Conservation (phyloP, 2,113 vertebrate species). For the Notarius quadriscutis region DNA sequence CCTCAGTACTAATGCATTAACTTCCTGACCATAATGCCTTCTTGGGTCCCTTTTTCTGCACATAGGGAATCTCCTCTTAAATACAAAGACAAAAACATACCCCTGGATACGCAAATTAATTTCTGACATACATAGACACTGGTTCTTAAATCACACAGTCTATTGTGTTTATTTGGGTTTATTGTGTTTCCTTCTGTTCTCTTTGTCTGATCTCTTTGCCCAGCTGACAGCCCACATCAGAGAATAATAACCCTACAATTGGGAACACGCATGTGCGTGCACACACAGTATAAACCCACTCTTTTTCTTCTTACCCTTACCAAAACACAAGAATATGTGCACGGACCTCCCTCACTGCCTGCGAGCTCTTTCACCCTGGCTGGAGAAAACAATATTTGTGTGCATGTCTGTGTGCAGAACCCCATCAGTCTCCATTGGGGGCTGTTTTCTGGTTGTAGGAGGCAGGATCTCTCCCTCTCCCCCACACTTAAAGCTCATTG, state of each 20-base stretch:
- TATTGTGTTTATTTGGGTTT: not conserved
- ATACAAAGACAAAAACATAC: not conserved
- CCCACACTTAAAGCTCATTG: constrained; percentile 52
- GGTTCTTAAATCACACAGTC: not conserved
- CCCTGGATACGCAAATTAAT: not conserved
- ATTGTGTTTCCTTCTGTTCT: constrained; percentile 45
- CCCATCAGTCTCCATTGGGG: constrained; percentile 59
- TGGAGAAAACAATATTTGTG: constrained; percentile 37
- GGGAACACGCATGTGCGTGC: not conserved
- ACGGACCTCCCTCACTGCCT: constrained; percentile 28
- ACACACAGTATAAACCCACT: constrained; percentile 14
- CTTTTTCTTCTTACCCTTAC: constrained; percentile 5
- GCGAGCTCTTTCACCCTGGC: constrained; percentile 38
- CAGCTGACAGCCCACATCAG: constrained; percentile 58
- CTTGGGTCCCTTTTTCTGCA: not conserved
- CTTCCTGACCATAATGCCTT: constrained; percentile 44
- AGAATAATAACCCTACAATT: constrained; percentile 60
- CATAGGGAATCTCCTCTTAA: not conserved
- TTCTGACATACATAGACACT: not conserved
- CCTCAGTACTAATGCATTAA: constrained; percentile 54
- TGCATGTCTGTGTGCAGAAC: constrained; percentile 15
- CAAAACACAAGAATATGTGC: constrained; percentile 22
- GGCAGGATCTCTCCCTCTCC: constrained; percentile 52
- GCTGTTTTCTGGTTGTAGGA: constrained; percentile 55
- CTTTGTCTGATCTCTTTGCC: constrained; percentile 69